Conservation (phyloP, 2,888 invertebrate genomes). For the Miltochrista miniata region DNA sequence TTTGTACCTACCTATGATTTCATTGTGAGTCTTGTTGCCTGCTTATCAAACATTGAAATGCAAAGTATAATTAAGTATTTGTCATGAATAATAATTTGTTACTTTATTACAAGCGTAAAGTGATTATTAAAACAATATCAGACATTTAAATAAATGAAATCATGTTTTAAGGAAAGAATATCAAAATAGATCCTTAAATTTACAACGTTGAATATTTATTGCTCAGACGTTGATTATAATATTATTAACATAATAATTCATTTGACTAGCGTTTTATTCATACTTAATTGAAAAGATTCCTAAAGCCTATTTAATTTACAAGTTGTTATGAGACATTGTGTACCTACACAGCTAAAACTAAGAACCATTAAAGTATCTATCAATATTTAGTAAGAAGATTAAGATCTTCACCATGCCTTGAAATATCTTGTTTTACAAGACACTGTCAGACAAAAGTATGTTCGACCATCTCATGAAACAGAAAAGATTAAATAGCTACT, state of each 20-base stretch:
- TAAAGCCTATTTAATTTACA: background rate
- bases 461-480: no score
- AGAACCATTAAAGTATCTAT: no score
- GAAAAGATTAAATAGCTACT: no score
- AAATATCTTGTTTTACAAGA: no score
- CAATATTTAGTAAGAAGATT: no score
- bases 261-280: background rate
- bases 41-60: background rate
- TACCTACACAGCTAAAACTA: background rate
- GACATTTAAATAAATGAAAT: conserved; percentile 1
- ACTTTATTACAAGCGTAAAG: no score
- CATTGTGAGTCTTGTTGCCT: no score
- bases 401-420: no score
- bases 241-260: conserved; percentile 6
- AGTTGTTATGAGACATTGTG: background rate
- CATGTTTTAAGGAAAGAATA: conserved; percentile 11
- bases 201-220: conserved; percentile 7
- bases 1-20: no score
- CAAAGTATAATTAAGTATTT: conserved; percentile 9
- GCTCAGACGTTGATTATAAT: conserved; percentile 7
- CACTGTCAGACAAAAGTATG: no score
- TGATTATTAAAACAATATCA: no score
- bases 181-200: background rate
- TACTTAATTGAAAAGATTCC: background rate
- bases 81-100: conserved; percentile 1